These are phyloP conservation scores for Imbricaverruca yamaguchii DNA, from an alignment of 2,888 invertebrate genomes.

Conservation along the genomic window DNA sequence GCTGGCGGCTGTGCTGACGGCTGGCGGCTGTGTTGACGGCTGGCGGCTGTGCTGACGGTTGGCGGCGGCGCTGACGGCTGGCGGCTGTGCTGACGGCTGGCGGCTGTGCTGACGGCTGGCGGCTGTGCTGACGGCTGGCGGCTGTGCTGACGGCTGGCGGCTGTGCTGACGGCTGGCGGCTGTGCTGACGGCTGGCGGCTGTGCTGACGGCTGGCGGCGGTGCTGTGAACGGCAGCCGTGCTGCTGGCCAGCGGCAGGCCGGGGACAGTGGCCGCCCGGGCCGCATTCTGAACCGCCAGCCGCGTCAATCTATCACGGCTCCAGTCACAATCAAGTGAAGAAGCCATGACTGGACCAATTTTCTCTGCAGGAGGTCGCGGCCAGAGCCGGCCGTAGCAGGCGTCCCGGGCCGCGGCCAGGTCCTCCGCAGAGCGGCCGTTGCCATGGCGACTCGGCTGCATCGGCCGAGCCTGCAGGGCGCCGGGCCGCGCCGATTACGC, in stretches of 20 bases:
- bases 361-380: constrained; percentile 14
- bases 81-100: too few species aligned
- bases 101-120: too few species aligned
- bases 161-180: too few species aligned
- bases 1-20: background rate
- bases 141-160: too few species aligned
- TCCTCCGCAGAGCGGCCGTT: background rate
- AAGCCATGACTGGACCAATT: constrained; percentile 17
- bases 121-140: too few species aligned
- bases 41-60: background rate
- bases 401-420: background rate
- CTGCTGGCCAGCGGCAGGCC: background rate
- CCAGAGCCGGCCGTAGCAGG: background rate
- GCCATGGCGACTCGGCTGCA: background rate
- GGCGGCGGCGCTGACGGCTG: too few species aligned
- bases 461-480: background rate
- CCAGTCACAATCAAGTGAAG: constrained; percentile 15
- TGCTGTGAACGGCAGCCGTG: background rate
- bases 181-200: too few species aligned
- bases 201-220: background rate
- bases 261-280: background rate
- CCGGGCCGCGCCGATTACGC: background rate
- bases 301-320: constrained; percentile 1
- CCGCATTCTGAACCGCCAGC: background rate
- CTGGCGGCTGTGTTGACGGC: background rate